These are phyloP conservation scores for Noctua pronuba DNA, from an alignment of 2,888 invertebrate species.

Conservation along the genomic window DNA sequence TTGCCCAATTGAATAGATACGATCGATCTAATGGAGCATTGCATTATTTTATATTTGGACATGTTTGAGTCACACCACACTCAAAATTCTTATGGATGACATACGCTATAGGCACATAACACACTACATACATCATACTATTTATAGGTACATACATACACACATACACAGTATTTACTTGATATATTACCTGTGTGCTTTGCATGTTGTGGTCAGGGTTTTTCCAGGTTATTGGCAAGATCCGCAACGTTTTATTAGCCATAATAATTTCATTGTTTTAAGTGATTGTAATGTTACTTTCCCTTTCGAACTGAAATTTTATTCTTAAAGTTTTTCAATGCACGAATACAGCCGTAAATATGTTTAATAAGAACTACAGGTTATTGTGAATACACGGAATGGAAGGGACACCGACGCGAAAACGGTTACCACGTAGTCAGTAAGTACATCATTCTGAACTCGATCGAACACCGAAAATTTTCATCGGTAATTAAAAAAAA, in stretches of 20 bases:
- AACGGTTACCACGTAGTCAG: no score
- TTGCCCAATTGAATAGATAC: conserved; percentile 48
- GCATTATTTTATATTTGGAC: conserved; percentile 36
- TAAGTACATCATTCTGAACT: no score
- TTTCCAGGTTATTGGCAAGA: conserved; percentile 25
- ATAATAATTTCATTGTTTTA: background rate
- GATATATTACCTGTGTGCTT: background rate
- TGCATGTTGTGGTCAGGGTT: conserved; percentile 12
- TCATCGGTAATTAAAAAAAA: no score
- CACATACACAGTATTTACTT: background rate
- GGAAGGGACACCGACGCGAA: no score
- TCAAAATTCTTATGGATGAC: conserved; percentile 30
- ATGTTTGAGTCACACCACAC: conserved; percentile 53
- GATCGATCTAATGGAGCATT: conserved; percentile 49
- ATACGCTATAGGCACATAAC: background rate
- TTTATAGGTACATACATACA: background rate
- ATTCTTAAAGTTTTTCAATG: background rate
- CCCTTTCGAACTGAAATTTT: background rate
- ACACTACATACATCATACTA: background rate
- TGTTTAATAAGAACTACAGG: background rate
- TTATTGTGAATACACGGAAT: background rate
- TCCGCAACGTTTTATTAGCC: background rate
- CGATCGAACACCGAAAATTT: no score
- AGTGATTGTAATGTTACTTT: background rate
- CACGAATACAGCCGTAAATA: background rate